phyloP scores from a whole-genome alignment of 2,888 invertebrate species.

The Cataglyphis albicans region DNA sequence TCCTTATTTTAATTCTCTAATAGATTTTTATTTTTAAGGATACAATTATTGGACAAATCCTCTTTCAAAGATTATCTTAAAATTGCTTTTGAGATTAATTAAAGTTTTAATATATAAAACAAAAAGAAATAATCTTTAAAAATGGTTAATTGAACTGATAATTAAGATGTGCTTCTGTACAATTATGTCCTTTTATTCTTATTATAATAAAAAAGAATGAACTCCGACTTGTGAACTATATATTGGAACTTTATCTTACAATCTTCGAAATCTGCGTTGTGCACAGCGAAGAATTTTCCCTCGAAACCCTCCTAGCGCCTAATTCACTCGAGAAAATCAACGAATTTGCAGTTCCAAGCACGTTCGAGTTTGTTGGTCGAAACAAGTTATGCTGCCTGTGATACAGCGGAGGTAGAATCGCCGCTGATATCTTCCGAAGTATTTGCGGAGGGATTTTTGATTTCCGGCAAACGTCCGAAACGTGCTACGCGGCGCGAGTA shows the following conservation, averaged over 20 bases:
- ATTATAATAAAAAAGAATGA: neutral
- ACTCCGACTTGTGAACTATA: neutral
- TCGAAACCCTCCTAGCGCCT: conserved; percentile 26
- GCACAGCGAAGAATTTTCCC: conserved; percentile 13
- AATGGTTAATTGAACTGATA: neutral
- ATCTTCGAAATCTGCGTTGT: conserved; percentile 25
- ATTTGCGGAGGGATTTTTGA: conserved; percentile 53
- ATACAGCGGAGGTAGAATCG: conserved; percentile 38
- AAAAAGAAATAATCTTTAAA: neutral
- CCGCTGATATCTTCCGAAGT: conserved; percentile 48
- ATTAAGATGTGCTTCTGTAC: neutral
- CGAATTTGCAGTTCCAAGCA: conserved; percentile 38
- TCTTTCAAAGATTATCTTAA: conserved; percentile 2
- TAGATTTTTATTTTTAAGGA: neutral
- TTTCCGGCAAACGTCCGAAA: conserved; percentile 55
- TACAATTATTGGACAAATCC: neutral
- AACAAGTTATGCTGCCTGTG: conserved; percentile 28
- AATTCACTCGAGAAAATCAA: conserved; percentile 48
- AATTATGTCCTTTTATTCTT: conserved; percentile 13
- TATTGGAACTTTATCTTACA: conserved; percentile 18
- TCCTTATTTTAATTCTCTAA: neutral
- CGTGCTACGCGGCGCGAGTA: neutral
- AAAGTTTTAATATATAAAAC: neutral
- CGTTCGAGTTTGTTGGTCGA: conserved; percentile 35
- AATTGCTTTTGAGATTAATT: conserved; percentile 14